A percentile compares a stretch with the other conserved stretches of the same genome.
These are phyloP conservation scores for Mesopsocus fuscifrons DNA, from an alignment of 2,888 invertebrate genomes.

Conservation along the genomic window DNA sequence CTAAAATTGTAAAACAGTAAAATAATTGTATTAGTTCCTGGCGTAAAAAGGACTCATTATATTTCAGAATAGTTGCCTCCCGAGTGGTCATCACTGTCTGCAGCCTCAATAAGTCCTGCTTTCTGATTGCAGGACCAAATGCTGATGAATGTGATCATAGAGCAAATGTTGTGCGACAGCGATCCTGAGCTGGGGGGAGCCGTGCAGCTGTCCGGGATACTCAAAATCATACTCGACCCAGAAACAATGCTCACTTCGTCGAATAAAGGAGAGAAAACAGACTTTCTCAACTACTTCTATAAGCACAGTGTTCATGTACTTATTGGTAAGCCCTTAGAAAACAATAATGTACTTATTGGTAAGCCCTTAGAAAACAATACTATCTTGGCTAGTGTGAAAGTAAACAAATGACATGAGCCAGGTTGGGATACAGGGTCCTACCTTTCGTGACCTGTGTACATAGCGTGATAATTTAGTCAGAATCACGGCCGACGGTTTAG, in stretches of 20 bases:
- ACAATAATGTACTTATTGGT: constrained; percentile 8
- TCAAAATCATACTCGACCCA: constrained; percentile 84
- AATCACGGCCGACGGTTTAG: too few relatives aligned
- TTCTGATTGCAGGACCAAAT: constrained; percentile 97
- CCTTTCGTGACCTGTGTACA: too few relatives aligned
- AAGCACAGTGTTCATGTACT: constrained; percentile 93
- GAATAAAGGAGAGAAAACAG: constrained; percentile 92
- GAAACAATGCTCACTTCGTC: constrained; percentile 92
- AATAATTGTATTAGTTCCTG: too few relatives aligned
- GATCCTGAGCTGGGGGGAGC: constrained; percentile 97
- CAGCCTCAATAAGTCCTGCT: too few relatives aligned
- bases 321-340: constrained; percentile 39
- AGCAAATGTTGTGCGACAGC: constrained; percentile 91
- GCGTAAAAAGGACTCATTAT: too few relatives aligned
- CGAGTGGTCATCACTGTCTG: too few relatives aligned
- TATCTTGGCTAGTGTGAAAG: too few relatives aligned
- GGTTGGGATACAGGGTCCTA: too few relatives aligned
- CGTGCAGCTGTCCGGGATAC: constrained; percentile 87
- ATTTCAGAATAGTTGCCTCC: too few relatives aligned
- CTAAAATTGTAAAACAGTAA: too few relatives aligned
- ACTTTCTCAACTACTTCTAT: constrained; percentile 97
- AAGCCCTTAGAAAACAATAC: background rate
- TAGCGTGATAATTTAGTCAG: too few relatives aligned
- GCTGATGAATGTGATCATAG: constrained; percentile 86
- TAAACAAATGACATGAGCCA: background rate